These are phyloP conservation scores for Drosophila insularis DNA, from an alignment of 1,140 invertebrate species.

Conservation along the genomic window DNA sequence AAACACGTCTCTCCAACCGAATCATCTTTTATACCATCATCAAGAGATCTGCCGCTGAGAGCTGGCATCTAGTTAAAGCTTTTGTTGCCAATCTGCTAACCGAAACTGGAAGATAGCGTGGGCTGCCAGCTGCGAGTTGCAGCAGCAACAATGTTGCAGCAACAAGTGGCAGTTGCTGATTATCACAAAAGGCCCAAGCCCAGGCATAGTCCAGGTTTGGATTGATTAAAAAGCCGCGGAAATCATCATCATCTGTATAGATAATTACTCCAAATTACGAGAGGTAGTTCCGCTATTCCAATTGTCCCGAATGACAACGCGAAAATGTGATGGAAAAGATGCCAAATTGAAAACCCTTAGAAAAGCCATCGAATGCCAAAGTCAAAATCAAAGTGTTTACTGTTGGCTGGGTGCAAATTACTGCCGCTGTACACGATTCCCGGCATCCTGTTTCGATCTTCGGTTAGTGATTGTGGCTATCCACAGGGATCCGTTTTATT, in stretches of 20 bases:
- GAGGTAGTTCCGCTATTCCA: constrained; percentile 35
- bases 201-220: background rate
- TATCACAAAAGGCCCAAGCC: constrained; percentile 30
- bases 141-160: constrained; percentile 61
- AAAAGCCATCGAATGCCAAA: constrained; percentile 17
- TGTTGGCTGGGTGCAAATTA: constrained; percentile 57
- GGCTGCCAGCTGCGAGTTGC: constrained; percentile 24
- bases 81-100: constrained; percentile 59
- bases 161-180: constrained; percentile 49
- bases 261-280: constrained; percentile 44
- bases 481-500: constrained; percentile 65
- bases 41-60: constrained; percentile 59
- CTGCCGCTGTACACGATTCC: constrained; percentile 54
- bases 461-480: constrained; percentile 25
- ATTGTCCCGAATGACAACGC: constrained; percentile 60
- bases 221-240: constrained; percentile 45
- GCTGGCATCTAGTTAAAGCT: constrained; percentile 33
- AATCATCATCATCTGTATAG: constrained; percentile 37
- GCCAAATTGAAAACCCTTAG: constrained; percentile 43
- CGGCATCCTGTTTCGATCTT: constrained; percentile 62
- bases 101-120: constrained; percentile 45
- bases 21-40: constrained; percentile 52
- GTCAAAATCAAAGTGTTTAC: constrained; percentile 13
- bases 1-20: constrained; percentile 53
- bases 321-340: constrained; percentile 30